Conservation (phyloP, 2,888 invertebrate species). For the Pyralis farinalis region DNA sequence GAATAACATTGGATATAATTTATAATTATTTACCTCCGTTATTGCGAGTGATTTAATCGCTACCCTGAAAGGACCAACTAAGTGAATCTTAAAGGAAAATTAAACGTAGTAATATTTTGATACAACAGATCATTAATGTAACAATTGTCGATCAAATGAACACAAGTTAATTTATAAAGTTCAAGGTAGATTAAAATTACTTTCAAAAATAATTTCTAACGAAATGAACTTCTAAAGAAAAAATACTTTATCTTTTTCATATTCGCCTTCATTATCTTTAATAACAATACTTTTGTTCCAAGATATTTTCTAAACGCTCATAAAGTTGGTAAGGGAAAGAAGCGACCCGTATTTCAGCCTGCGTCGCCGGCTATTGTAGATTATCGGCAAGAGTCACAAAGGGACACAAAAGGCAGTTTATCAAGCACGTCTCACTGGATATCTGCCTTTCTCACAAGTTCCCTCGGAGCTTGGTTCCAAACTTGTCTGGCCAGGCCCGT, state of each 20-base stretch:
- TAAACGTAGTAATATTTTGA: too few species aligned
- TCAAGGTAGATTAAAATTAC: too few species aligned
- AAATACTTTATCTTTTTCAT: neutral
- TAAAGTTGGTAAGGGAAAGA: constrained; percentile 42
- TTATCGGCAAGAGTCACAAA: constrained; percentile 57
- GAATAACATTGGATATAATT: too few species aligned
- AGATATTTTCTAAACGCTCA: constrained; percentile 6
- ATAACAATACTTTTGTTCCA: constrained; percentile 3
- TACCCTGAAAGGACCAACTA: too few species aligned
- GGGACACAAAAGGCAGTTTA: constrained; percentile 65
- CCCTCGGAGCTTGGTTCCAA: constrained; percentile 35
- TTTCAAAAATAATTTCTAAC: too few species aligned
- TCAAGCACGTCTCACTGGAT: constrained; percentile 56
- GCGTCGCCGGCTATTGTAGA: constrained; percentile 41
- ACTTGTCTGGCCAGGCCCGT: constrained; percentile 36
- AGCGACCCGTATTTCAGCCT: constrained; percentile 36
- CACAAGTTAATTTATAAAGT: too few species aligned
- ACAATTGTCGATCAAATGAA: too few species aligned
- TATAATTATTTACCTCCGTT: too few species aligned
- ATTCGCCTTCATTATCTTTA: constrained; percentile 1
- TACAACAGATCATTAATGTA: too few species aligned
- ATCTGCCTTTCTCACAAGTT: constrained; percentile 45
- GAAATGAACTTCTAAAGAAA: neutral
- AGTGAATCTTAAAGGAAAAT: too few species aligned
- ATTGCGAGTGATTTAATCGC: too few species aligned